Evolutionary conservation across 2,888 invertebrate genomes (phyloP), one percentile per base, ranked within the genome.

Genomic region (Eudasyphora cyanicolor): DNA sequence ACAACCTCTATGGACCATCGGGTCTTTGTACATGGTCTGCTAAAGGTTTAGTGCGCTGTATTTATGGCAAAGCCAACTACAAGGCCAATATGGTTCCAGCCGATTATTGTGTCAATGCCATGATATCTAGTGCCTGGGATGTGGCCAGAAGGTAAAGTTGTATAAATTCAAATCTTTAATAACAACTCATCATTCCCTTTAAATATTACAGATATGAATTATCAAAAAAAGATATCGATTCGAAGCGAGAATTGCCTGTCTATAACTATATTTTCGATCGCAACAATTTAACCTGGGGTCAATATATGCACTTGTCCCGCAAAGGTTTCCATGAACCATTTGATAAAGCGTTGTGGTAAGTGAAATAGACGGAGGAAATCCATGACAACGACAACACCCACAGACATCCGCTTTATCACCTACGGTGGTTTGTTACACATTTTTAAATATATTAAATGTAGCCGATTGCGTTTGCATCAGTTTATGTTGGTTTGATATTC

Each of bases 81-180:
- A 91, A 89, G 85, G 91, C 92, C 45, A 92, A 92, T 87, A 88
- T 92, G 87, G 90, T 92, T 71, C 92, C 92, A 83, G 92, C 89
- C 79, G 92, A 92, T 90, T 92, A 92, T 87, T 92, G 92, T 89
- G 91, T 92, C 79, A 92, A 92, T 89, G 92, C 92, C 76, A 91
- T 92, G 89, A 92, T 92, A 88, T 91, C 92, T 38, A 87, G 89
- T 86, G 92, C 91, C 74, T 92, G 92, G 92, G 92, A 92, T 87
- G 89, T 92, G 60, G 88, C 90, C 77, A 88, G 89, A 85, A 90
- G 91, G 92, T 92, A 86, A 27, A 69, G 51, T 74, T 60, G 49
- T 76, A 42, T 27, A 17, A 35, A 71, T 27, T 32, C 35, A 1
- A 27, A 19, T 51, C 0, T 38, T 54, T 12, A 5, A 29, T 57